Evolutionary conservation across 2,113 vertebrate species (phyloP), one percentile per base, ranked within the genome.

Genomic region (Plestiodon gilberti): DNA sequence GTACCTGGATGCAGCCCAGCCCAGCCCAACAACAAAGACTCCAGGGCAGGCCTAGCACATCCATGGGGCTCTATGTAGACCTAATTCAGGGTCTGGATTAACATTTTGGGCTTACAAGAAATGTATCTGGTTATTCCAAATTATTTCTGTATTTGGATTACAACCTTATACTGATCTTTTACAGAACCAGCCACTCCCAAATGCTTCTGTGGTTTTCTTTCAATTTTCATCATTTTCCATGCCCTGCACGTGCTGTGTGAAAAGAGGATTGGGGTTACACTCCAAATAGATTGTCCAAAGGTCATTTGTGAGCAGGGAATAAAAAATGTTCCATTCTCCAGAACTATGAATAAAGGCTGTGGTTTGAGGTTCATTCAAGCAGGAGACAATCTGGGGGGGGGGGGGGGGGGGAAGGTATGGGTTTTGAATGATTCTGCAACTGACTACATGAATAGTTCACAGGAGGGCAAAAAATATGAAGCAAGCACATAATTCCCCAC

Each of bases 371-470:
- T 85, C 17, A 78, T 90, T 25, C 55, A 81, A 43, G 40, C 48
- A 70, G n/a, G 2, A 74, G 55, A 38, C 81, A 30, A 74, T 59
- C 6, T 79, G 65, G n/a, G 23, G 91, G 59, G 57, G 5, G n/a
- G 71, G 75, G 40, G 18, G 71, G 30, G 71, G 85, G n/a, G n/a
- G n/a, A n/a, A n/a, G n/a, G n/a, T n/a, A n/a, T 23, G 10, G 55
- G 13, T 6, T 70, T 1, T 7, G 65, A 82, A 33, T 0, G 0
- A 69, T 10, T 13, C 75, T 0, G 4, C 33, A 71, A 0, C 40
- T 75, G 89, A 55, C 33, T 69, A 81, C 4, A 83, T 33, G 82
- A 78, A 15, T 9, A n/a, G 65, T 35, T 70, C 64, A 52, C 35
- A 71, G 23, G 55, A 57, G 55, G 55, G 17, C 11, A 57, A 57